Conservation (phyloP, 2,888 invertebrate genomes). For the Agrochola litura region DNA sequence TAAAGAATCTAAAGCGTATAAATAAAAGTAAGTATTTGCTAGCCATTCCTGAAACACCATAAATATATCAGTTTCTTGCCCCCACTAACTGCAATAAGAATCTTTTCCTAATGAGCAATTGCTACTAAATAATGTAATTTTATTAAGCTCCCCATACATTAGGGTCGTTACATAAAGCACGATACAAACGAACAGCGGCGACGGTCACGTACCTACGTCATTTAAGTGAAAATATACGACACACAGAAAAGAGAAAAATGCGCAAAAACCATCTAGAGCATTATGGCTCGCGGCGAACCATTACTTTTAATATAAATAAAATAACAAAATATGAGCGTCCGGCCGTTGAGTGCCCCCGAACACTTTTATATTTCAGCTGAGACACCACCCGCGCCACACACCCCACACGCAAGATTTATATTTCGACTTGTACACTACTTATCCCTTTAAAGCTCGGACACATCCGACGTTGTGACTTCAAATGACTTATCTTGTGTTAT, state of each 20-base stretch:
- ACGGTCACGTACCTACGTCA: slow-evolving; percentile 87
- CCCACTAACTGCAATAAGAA: slow-evolving; percentile 52
- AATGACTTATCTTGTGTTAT: slow-evolving; percentile 36
- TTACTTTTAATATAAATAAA: slow-evolving; percentile 91
- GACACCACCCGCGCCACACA: slow-evolving; percentile 71
- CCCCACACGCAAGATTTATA: slow-evolving; percentile 75
- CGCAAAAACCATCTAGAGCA: slow-evolving; percentile 87
- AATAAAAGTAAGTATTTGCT: slow-evolving; percentile 6
- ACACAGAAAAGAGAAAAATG: slow-evolving; percentile 88
- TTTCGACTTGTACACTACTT: slow-evolving; percentile 71
- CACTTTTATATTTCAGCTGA: slow-evolving; percentile 88
- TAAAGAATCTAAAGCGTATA: background rate
- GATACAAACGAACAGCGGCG: slow-evolving; percentile 82
- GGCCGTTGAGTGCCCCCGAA: slow-evolving; percentile 89
- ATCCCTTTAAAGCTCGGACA: slow-evolving; percentile 64
- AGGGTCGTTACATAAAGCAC: slow-evolving; percentile 71
- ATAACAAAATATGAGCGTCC: slow-evolving; percentile 91
- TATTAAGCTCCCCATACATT: slow-evolving; percentile 60
- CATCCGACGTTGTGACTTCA: slow-evolving; percentile 53
- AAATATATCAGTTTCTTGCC: slow-evolving; percentile 41
- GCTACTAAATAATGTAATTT: slow-evolving; percentile 57
- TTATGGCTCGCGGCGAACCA: slow-evolving; percentile 87
- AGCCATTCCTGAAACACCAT: slow-evolving; percentile 26
- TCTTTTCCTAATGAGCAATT: slow-evolving; percentile 49
- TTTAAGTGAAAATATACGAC: slow-evolving; percentile 90